phyloP scores from a whole-genome alignment of 1,140 invertebrate genomes.

The Chlorops oryzae region DNA sequence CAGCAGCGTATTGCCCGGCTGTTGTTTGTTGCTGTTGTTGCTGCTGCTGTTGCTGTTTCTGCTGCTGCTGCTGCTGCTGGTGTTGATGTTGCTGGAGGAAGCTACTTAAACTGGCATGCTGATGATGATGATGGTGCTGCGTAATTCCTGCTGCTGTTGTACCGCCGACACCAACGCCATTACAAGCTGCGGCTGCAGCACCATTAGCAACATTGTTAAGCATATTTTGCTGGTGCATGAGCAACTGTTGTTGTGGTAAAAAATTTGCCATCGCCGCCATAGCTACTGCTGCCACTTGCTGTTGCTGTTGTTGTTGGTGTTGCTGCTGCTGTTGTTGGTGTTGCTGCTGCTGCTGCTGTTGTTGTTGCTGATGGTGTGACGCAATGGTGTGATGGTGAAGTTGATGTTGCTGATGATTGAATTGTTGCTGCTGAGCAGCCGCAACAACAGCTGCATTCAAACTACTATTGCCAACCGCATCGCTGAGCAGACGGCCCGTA shows the following conservation, averaged over 20 bases:
- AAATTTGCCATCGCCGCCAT: constrained; percentile 46
- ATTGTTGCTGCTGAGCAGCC: constrained; percentile 32
- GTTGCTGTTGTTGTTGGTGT: constrained; percentile 40
- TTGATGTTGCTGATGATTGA: constrained; percentile 29
- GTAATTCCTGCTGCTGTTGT: too few relatives aligned
- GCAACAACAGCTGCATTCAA: constrained; percentile 34
- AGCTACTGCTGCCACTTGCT: constrained; percentile 43
- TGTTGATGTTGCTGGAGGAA: constrained; percentile 25
- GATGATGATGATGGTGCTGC: constrained; percentile 16
- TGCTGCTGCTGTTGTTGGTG: constrained; percentile 40
- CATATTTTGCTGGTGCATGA: constrained; percentile 42
- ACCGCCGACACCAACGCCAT: constrained; percentile 6
- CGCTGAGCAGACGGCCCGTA: constrained; percentile 21
- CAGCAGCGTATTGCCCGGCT: constrained; percentile 29
- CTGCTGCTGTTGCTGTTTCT: constrained; percentile 28
- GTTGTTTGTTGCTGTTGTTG: constrained; percentile 21
- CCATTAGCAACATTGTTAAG: constrained; percentile 31
- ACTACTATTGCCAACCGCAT: constrained; percentile 20
- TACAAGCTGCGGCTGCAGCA: constrained; percentile 17
- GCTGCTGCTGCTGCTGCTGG: constrained; percentile 29
- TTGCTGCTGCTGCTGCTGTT: constrained; percentile 28
- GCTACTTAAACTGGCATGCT: constrained; percentile 16
- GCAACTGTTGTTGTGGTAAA: constrained; percentile 41
- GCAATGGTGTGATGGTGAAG: constrained; percentile 13
- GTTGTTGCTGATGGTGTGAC: constrained; percentile 23